Conservation (phyloP, 2,113 vertebrate species). For the Anser brachyrhynchus region DNA sequence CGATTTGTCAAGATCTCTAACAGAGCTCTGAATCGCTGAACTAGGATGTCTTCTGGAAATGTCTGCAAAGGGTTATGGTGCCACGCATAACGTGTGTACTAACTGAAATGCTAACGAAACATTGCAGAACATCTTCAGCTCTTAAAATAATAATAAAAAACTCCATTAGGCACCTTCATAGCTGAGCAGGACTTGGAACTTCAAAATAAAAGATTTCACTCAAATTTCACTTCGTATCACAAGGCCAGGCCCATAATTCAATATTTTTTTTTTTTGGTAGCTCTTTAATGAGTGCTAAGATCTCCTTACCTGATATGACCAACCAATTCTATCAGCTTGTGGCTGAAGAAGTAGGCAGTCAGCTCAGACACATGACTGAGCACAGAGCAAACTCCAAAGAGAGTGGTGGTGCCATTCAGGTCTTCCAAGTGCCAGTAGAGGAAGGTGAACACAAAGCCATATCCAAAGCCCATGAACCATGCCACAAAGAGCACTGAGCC, state of each 20-base stretch:
- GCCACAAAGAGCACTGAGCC: slow-evolving; percentile 94
- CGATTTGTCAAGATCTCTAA: not conserved
- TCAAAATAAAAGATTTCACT: not conserved
- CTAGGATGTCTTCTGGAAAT: not conserved
- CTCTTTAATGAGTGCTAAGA: not conserved
- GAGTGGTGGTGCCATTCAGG: slow-evolving; percentile 91
- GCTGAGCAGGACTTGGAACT: not conserved
- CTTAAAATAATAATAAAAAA: not conserved
- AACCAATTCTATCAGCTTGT: slow-evolving; percentile 96
- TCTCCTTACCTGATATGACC: slow-evolving; percentile 93
- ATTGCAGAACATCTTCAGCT: not conserved
- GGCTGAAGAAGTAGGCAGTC: slow-evolving; percentile 95
- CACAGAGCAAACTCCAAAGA: slow-evolving; percentile 95
- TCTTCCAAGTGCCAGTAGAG: slow-evolving; percentile 98
- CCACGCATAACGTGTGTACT: not conserved
- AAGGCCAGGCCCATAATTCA: not conserved
- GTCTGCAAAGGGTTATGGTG: not conserved
- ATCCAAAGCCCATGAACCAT: slow-evolving; percentile 99
- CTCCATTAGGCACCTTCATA: not conserved
- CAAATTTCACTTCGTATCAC: not conserved
- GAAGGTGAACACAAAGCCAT: slow-evolving; percentile 98
- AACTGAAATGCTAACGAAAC: not conserved
- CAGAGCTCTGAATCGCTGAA: not conserved
- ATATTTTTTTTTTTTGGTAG: not conserved
- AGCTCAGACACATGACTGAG: slow-evolving; percentile 94